Percentiles rank a stretch among this genome's conserved stretches.
These are phyloP conservation scores for Anas platyrhynchos DNA, from an alignment of 2,113 vertebrate genomes.

Conservation along the genomic window DNA sequence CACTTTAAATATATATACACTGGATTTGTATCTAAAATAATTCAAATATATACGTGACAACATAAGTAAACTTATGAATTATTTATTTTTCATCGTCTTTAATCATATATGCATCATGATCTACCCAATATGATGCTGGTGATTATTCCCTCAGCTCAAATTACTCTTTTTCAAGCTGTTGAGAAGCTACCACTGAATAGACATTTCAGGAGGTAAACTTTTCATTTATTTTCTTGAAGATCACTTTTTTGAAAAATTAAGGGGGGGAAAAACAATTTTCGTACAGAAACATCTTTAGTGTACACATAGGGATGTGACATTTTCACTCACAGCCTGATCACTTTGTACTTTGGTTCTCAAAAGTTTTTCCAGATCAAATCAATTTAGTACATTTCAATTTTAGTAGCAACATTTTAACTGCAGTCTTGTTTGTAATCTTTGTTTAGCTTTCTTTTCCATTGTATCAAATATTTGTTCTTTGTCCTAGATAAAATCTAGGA, in stretches of 20 bases:
- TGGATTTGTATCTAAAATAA: neutral
- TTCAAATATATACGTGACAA: neutral
- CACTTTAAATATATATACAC: neutral
- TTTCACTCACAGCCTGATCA: neutral
- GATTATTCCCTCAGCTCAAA: constrained; percentile 79
- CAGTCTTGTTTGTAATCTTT: neutral
- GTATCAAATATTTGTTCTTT: neutral
- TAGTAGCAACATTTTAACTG: neutral
- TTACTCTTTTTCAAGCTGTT: constrained; percentile 88
- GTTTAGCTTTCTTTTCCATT: neutral
- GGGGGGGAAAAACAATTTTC: neutral
- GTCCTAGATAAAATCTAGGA: neutral
- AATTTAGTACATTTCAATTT: neutral
- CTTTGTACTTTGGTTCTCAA: neutral
- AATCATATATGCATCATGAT: neutral
- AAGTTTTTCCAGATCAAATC: neutral
- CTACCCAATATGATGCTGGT: neutral
- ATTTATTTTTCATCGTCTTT: neutral
- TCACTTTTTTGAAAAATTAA: neutral
- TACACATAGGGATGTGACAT: neutral
- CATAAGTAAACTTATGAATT: neutral
- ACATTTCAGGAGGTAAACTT: constrained; percentile 79
- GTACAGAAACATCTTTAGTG: neutral
- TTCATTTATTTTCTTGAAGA: neutral
- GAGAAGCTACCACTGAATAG: constrained; percentile 82